These are phyloP conservation scores for Heliornis fulica DNA, from an alignment of 2,113 vertebrate genomes.

Conservation along the genomic window DNA sequence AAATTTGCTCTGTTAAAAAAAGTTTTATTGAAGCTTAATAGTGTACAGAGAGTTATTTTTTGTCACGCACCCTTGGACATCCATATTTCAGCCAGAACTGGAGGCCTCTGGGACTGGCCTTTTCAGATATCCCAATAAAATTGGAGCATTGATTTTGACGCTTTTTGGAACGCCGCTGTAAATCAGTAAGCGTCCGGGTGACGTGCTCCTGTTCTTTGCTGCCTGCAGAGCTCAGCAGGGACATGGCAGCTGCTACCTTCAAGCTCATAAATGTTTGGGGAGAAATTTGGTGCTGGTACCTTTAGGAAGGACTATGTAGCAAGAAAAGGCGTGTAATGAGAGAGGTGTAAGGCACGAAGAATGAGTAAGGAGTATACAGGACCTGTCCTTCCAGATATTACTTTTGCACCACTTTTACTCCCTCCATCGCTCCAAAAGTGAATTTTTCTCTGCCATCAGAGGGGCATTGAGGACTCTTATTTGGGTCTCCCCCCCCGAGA, in stretches of 20 bases:
- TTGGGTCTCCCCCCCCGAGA: neutral
- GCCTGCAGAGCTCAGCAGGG: neutral
- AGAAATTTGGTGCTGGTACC: neutral
- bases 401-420: neutral
- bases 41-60: neutral
- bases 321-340: neutral
- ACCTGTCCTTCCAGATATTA: neutral
- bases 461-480: neutral
- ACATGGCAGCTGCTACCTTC: neutral
- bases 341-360: neutral
- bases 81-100: neutral
- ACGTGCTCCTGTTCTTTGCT: neutral
- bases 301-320: neutral
- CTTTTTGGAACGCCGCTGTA: neutral
- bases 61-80: neutral
- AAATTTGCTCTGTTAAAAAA: neutral
- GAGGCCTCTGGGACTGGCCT: neutral
- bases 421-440: neutral
- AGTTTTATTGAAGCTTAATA: neutral
- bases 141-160: neutral
- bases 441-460: neutral
- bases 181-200: neutral
- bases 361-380: neutral
- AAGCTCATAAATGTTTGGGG: neutral
- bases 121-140: neutral